phyloP scores from a whole-genome alignment of 2,888 invertebrate species.

The Xanthia icteritia region DNA sequence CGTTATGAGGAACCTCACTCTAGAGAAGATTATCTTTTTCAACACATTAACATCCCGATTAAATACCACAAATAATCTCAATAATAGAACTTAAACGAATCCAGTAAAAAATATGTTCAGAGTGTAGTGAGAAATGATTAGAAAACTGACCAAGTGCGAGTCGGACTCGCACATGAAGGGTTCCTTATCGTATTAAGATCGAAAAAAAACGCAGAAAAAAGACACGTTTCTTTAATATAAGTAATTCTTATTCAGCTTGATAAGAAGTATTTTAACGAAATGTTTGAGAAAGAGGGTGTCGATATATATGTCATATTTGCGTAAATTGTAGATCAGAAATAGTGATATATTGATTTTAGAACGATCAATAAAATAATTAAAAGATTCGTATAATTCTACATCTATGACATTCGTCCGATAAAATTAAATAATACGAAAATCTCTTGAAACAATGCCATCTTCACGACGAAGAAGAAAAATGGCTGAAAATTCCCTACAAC shows the following conservation, averaged over 20 bases:
- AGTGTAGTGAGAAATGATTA: neutral
- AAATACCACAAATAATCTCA: conserved; percentile 41
- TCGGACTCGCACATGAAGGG: no score
- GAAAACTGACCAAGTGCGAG: neutral
- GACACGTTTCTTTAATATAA: neutral
- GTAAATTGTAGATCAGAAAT: neutral
- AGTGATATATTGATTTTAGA: neutral
- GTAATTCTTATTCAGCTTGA: neutral
- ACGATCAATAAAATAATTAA: neutral
- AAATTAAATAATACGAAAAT: neutral
- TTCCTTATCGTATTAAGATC: no score
- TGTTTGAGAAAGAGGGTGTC: neutral
- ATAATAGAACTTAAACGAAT: conserved; percentile 16
- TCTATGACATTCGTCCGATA: no score
- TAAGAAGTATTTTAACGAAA: neutral
- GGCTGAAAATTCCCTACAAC: neutral
- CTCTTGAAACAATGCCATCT: neutral
- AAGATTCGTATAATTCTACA: neutral
- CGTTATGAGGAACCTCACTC: conserved; percentile 10
- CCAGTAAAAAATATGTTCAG: neutral
- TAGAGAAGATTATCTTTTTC: neutral
- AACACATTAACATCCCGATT: conserved; percentile 23
- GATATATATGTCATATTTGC: neutral
- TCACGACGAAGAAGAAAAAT: neutral
- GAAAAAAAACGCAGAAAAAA: no score